Evolutionary conservation across 2,888 invertebrate species (phyloP).

Genomic region (Cabera pusaria): DNA sequence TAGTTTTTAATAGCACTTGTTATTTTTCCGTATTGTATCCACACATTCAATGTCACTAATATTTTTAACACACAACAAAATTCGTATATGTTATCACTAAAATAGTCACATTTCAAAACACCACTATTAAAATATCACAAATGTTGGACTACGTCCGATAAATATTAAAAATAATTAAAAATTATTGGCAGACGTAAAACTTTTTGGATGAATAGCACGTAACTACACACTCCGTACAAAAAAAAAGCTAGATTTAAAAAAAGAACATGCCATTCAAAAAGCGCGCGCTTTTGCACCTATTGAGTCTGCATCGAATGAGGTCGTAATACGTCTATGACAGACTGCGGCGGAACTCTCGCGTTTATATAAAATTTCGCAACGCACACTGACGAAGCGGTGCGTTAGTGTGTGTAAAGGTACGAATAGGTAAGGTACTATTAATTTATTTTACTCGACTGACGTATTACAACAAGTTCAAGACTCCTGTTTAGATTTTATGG

Average conservation of each 20-base stretch:
- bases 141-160: too few relatives aligned
- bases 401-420: conserved; percentile 7
- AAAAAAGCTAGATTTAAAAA: conserved; percentile 13
- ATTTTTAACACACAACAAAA: not conserved
- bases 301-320: conserved; percentile 30
- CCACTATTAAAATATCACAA: too few relatives aligned
- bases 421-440: not conserved
- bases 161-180: conserved; percentile 3
- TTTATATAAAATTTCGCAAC: conserved; percentile 35
- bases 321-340: conserved; percentile 27
- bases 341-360: conserved; percentile 17
- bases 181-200: too few relatives aligned
- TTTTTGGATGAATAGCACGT: too few relatives aligned
- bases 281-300: conserved; percentile 26
- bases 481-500: conserved; percentile 7
- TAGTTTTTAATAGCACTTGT: conserved; percentile 17
- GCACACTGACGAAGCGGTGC: conserved; percentile 10
- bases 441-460: too few relatives aligned
- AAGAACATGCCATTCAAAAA: conserved; percentile 29
- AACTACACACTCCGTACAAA: not conserved
- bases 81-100: not conserved
- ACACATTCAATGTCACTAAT: conserved; percentile 11
- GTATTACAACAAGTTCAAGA: conserved; percentile 14
- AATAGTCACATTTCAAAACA: not conserved
- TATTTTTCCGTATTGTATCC: conserved; percentile 14